phyloP scores from a whole-genome alignment of 1,140 invertebrate species.

The Aphaenogaster ashmeadi region DNA sequence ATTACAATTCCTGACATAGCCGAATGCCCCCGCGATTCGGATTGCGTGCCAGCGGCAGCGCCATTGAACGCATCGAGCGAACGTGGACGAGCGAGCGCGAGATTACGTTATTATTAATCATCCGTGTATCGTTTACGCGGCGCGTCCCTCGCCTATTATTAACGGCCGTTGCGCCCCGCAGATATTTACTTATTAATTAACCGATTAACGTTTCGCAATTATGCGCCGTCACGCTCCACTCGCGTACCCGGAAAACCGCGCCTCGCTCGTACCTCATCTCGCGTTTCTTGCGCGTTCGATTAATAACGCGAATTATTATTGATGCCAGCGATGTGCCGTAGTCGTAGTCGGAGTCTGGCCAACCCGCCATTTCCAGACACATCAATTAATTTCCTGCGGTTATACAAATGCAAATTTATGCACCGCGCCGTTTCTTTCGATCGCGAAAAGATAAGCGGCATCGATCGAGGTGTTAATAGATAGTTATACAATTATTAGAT shows the following conservation, averaged over 20 bases:
- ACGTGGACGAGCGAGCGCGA: slow-evolving; percentile 7
- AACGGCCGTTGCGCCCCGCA: slow-evolving; percentile 52
- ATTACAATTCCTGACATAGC: slow-evolving; percentile 50
- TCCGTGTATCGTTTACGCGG: slow-evolving; percentile 53
- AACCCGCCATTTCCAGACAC: not conserved
- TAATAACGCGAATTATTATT: slow-evolving; percentile 58
- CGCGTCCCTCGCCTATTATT: slow-evolving; percentile 58
- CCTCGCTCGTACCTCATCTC: slow-evolving; percentile 37
- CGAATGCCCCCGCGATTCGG: slow-evolving; percentile 24
- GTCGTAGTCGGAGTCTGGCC: not conserved
- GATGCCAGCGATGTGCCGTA: not conserved
- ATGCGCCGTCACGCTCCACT: slow-evolving; percentile 53
- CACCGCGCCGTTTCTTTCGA: not conserved
- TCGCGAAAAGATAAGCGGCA: not conserved
- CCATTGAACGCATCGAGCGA: slow-evolving; percentile 22
- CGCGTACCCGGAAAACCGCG: slow-evolving; percentile 37
- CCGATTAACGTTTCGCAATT: slow-evolving; percentile 63
- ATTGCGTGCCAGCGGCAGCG: slow-evolving; percentile 37
- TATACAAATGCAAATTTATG: slow-evolving; percentile 23
- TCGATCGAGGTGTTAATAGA: not conserved
- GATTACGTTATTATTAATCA: slow-evolving; percentile 62
- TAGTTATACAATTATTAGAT: not conserved
- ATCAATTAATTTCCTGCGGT: slow-evolving; percentile 33
- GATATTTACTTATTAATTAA: slow-evolving; percentile 65
- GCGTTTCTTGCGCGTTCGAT: slow-evolving; percentile 52